Base-by-base conservation (phyloP, 2,797 vertebrate genomes). In the Allobates femoralis region DNA sequence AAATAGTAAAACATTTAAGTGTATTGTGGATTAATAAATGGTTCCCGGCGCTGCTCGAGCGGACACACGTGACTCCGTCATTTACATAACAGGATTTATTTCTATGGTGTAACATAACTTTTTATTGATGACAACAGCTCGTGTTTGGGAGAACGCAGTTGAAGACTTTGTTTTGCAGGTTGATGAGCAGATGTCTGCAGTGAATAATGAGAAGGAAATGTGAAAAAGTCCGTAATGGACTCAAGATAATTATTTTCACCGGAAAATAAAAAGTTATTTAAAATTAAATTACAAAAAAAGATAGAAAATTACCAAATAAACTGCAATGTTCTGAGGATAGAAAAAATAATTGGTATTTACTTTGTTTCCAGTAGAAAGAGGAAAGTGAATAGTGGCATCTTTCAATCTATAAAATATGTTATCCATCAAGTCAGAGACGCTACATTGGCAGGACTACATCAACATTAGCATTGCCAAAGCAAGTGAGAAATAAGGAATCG, bases 101-200 rank as follows among this genome's bases (percentile, higher is more conserved):
- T 80, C 41, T 30, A 21, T 66, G 10, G 5, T 51, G 41, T 81
- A 15, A 66, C 41, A 34, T 66, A 81, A 53, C 37, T 67, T 32
- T 81, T 77, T 51, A 81, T 64, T 41, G 55, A 34, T 32, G 34
- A 67, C 11, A 64, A 28, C 37, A 46, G 78, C n/a, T 80, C 56
- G 14, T 34, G 58, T 30, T 66, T 50, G 16, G 78, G 37, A 28
- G 28, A 34, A 69, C 79, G 37, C 46, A 26, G 23, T 53, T 18
- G 5, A 34, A 81, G 58, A 69, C 53, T 34, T 46, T 69, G 26
- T 69, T 55, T 30, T 78, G 30, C 62, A 67, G 79, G 34, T 69
- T 81, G 62, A 67, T 55, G 79, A 81, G 62, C 79, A 81, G 79
- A 81, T 81, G 79, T 69, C 79, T 3, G 26, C 28, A 69, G 15